These are phyloP conservation scores for Chrysocyon brachyurus DNA, from an alignment of 2,797 vertebrate genomes.

Conservation along the genomic window DNA sequence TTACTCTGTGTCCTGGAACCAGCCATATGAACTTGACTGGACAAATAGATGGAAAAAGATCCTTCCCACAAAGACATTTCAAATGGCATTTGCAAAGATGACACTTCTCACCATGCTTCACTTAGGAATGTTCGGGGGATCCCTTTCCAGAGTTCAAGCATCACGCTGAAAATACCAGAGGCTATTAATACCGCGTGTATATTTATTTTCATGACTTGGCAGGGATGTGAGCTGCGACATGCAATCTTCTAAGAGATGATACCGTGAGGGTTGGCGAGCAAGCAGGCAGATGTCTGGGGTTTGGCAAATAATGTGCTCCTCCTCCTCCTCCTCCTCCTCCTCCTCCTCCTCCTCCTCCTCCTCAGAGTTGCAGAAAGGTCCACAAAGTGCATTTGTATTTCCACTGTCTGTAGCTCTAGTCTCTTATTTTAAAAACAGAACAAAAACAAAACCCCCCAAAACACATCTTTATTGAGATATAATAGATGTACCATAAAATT, in stretches of 20 bases:
- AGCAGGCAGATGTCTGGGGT: constrained; percentile 65
- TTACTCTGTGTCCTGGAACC: background rate
- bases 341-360: background rate
- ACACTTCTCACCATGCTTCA: constrained; percentile 78
- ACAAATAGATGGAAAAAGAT: constrained; percentile 75
- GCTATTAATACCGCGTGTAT: constrained; percentile 85
- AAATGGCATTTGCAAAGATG: constrained; percentile 68
- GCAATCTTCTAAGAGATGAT: constrained; percentile 42
- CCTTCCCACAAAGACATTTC: constrained; percentile 75
- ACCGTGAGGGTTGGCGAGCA: constrained; percentile 43
- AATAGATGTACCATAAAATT: background rate
- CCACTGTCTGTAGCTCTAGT: background rate
- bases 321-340: background rate
- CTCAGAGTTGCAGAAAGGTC: background rate
- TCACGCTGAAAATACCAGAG: constrained; percentile 80
- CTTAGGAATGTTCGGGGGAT: constrained; percentile 84
- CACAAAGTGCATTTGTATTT: constrained; percentile 20
- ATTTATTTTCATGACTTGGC: constrained; percentile 81
- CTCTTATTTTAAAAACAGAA: background rate
- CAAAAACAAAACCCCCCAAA: background rate
- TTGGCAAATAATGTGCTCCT: constrained; percentile 19
- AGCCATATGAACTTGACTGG: constrained; percentile 52
- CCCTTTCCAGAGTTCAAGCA: constrained; percentile 86
- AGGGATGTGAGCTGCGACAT: constrained; percentile 36
- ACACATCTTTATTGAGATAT: background rate